A percentile compares a stretch with the other conserved stretches of the same genome.
These are phyloP conservation scores for Pristionchus mayeri DNA, from an alignment of 2,888 invertebrate species.

Conservation along the genomic window DNA sequence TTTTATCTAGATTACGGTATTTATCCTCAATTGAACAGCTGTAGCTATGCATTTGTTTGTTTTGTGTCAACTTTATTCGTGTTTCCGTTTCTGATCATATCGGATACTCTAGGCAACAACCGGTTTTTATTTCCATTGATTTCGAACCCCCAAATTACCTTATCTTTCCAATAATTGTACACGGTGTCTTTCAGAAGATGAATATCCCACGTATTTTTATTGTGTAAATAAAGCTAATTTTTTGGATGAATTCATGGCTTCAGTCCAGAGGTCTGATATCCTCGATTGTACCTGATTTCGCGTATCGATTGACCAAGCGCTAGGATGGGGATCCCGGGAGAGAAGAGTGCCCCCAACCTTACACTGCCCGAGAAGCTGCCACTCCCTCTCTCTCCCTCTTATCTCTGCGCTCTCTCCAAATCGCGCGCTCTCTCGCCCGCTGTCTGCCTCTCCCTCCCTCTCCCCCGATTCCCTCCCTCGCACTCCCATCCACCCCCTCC, in stretches of 20 bases:
- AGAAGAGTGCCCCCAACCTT: slow-evolving; percentile 31
- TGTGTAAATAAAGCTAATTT: neutral
- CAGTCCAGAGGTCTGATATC: neutral
- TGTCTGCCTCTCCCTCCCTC: neutral
- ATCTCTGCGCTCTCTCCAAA: neutral
- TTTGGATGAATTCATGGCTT: neutral
- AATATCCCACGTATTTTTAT: no score
- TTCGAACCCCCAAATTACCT: neutral
- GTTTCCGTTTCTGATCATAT: neutral
- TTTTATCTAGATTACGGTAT: neutral
- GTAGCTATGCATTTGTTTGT: no score
- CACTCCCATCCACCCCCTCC: slow-evolving; percentile 10
- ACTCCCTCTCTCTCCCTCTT: no score
- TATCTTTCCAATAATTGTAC: neutral
- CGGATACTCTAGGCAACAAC: neutral
- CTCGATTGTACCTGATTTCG: neutral
- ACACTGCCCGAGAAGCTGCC: neutral
- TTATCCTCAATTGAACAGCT: no score
- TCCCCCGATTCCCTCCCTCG: neutral
- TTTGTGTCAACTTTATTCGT: neutral
- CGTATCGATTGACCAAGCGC: neutral
- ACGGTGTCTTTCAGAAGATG: neutral
- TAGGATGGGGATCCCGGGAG: neutral
- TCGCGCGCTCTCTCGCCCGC: slow-evolving; percentile 12
- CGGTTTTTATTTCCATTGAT: no score